These are phyloP conservation scores for Solenopsis fugax DNA, from an alignment of 1,140 invertebrate genomes.

Conservation along the genomic window DNA sequence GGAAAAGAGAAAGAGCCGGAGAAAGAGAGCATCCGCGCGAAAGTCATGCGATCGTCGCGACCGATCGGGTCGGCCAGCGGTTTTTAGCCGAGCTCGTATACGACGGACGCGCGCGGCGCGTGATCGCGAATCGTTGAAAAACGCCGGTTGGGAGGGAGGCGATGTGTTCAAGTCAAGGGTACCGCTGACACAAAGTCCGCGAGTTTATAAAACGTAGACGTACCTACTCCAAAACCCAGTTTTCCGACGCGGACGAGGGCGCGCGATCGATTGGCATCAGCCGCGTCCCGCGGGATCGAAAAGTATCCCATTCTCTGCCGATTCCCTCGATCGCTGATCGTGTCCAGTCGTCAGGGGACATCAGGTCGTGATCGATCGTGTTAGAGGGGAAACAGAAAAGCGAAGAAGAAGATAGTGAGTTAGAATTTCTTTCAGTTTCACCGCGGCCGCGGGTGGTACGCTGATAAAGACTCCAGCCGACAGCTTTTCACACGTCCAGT, in stretches of 20 bases:
- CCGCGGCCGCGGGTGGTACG: neutral
- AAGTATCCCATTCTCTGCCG: neutral
- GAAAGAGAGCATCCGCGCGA: neutral
- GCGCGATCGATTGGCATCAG: neutral
- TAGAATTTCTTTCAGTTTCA: conserved; percentile 20
- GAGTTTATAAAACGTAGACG: conserved; percentile 70
- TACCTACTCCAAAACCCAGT: conserved; percentile 69
- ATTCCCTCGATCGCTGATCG: too few species aligned
- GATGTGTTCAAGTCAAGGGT: conserved; percentile 72
- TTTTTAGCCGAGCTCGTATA: neutral
- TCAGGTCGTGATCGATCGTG: neutral
- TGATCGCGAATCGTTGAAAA: conserved; percentile 58
- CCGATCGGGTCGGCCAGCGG: neutral
- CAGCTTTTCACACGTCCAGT: conserved; percentile 11
- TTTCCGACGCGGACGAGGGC: conserved; percentile 47
- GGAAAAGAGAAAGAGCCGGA: too few species aligned
- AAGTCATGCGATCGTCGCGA: conserved; percentile 11
- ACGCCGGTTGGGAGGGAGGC: conserved; percentile 67
- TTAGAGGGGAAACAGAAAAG: neutral
- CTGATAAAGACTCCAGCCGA: neutral
- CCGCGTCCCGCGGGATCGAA: neutral
- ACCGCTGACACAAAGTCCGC: conserved; percentile 65
- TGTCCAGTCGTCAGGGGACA: neutral
- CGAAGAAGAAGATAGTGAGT: conserved; percentile 12
- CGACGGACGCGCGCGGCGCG: neutral